Base-by-base conservation (phyloP, 1,140 invertebrate genomes). In the Anoplophora glabripennis region DNA sequence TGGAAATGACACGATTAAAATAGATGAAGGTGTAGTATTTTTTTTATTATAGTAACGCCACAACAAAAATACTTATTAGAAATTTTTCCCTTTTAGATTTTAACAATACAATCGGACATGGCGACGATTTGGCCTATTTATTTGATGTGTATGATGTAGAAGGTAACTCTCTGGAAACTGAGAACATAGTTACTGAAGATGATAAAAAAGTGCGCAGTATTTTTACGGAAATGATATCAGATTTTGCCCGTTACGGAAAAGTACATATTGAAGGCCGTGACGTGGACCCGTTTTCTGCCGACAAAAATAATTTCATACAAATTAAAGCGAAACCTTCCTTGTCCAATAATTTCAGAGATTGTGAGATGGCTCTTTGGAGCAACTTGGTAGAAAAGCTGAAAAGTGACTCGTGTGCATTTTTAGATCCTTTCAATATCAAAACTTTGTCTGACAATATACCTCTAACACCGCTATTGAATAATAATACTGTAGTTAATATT, bases 71-170 rank as follows among this genome's bases (percentile, higher is more conserved):
- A 28, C 3, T 28, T 28, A 28, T 28, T 28, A 3, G 5, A 3
- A 28, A 28, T 28, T 28, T 28, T 28, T 28, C 21, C n/a, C 2
- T 28, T 28, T 28, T 5, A 28, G 21, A 28, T 28, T 28, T 48
- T 44, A 71, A 67, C 72, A 82, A 64, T 48, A 73, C 71, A 8
- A 80, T 84, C 1, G 75, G 78, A 8, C 85, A 88, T 66, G 86
- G 86, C 1, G 86, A 88, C 65, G 86, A 88, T 65, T 69, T 88
- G 5, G 82, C 81, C 21, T 89, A 86, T 54, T 74, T 88, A 60
- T 89, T 88, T 63, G 81, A 85, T 61, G 77, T 79, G 1, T 77
- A 84, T 35, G 79, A 83, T 38, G 74, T 85, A 2, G 77, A 81
- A 28, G 86, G 86, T 0, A 78, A 80, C 34, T 74, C 81, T 3